Percentiles rank a stretch among this genome's conserved stretches.
These are phyloP conservation scores for Bursaphelenchus mucronatus DNA, from an alignment of 1,140 invertebrate species.

Conservation along the genomic window DNA sequence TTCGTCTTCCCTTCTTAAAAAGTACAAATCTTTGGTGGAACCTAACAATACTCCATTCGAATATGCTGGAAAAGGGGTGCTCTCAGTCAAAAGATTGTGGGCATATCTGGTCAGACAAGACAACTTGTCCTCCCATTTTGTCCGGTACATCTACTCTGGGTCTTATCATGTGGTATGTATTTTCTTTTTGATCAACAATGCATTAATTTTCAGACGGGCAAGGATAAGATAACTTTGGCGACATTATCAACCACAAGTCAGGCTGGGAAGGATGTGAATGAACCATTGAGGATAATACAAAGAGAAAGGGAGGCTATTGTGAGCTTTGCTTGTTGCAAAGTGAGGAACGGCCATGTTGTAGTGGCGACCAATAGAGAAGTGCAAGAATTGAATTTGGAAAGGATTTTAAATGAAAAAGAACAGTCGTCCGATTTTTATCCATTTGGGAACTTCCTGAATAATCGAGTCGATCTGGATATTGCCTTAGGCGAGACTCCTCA, in stretches of 20 bases:
- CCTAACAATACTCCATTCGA: conserved; percentile 90
- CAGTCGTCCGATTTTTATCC: conserved; percentile 27
- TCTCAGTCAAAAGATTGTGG: conserved; percentile 75
- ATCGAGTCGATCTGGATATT: conserved; percentile 50
- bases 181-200: background rate
- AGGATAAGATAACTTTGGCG: conserved; percentile 24
- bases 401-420: conserved; percentile 52
- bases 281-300: conserved; percentile 85
- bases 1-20: conserved; percentile 72
- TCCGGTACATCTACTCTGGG: conserved; percentile 85
- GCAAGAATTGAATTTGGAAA: conserved; percentile 96
- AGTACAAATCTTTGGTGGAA: conserved; percentile 84
- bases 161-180: conserved; percentile 62
- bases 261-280: conserved; percentile 1
- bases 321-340: conserved; percentile 91
- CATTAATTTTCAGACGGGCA: background rate
- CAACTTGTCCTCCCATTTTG: conserved; percentile 85
- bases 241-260: conserved; percentile 22
- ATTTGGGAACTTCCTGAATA: conserved; percentile 43
- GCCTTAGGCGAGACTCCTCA: conserved; percentile 40
- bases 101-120: conserved; percentile 86
- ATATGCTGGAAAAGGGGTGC: conserved; percentile 64
- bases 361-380: conserved; percentile 90
- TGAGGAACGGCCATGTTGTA: conserved; percentile 76
- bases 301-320: conserved; percentile 97